Conservation (phyloP, 2,113 vertebrate species). For the Entelurus aequoreus region DNA sequence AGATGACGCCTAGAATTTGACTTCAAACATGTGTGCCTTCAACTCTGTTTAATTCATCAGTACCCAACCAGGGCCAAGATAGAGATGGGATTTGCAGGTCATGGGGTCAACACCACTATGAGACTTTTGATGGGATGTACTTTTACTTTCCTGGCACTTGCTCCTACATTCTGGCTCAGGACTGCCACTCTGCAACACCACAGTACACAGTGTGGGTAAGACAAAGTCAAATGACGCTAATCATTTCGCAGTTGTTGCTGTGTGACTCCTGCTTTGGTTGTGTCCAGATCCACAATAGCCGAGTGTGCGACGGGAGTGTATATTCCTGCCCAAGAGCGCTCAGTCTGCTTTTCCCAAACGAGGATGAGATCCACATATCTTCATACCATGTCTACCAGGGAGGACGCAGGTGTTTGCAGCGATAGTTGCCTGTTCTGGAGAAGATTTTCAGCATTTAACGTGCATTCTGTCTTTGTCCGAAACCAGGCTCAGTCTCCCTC, state of each 20-base stretch:
- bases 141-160: conserved; percentile 96
- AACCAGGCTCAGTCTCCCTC: conserved; percentile 82
- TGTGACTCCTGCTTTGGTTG: background rate
- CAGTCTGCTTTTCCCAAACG: conserved; percentile 91
- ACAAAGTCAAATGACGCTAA: background rate
- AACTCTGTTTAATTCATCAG: conserved; percentile 56
- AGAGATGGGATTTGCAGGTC: conserved; percentile 94
- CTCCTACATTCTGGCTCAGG: conserved; percentile 95
- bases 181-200: conserved; percentile 83
- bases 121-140: conserved; percentile 98
- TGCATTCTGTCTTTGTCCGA: conserved; percentile 14
- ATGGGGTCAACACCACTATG: conserved; percentile 95
- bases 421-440: background rate
- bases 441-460: background rate
- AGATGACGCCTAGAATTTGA: conserved; percentile 12
- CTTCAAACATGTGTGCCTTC: background rate
- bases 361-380: conserved; percentile 90
- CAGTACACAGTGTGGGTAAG: conserved; percentile 96
- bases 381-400: conserved; percentile 88
- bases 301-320: conserved; percentile 79
- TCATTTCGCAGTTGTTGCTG: background rate
- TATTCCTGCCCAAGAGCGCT: conserved; percentile 87
- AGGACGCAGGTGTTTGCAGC: conserved; percentile 74
- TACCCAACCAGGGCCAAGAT: conserved; percentile 89
- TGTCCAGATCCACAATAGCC: conserved; percentile 88